Evolutionary conservation across 2,888 invertebrate species (phyloP), one percentile per base, ranked within the genome.

Genomic region (Plutella xylostella): DNA sequence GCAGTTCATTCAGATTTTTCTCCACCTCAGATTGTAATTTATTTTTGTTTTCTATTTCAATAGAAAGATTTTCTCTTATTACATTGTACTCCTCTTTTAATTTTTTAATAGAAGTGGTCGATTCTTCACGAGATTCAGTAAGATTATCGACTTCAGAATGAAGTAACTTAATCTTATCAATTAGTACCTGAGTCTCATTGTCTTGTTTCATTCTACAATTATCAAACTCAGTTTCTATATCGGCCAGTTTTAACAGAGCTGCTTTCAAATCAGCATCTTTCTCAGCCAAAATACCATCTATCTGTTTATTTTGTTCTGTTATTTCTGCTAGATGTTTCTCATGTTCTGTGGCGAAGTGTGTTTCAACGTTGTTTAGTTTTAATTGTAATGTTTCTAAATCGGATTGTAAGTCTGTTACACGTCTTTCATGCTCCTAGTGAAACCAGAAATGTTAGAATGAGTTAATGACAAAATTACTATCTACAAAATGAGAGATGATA

Each of bases 201-300:
- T n/a, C n/a, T n/a, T n/a, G n/a, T n/a, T n/a, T n/a, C n/a, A n/a
- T n/a, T 52, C 61, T 65, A 17, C 48, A 52, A 38, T 30, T 55
- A 48, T 69, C 58, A 30, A 68, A 55, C 47, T 71, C 61, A 44
- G 35, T 47, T 49, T 66, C 56, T 38, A 70, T 49, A 3, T 48
- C 46, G 30, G 50, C 52, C 20, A 74, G 49, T 49, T 69, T 63
- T 9, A 64, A 58, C 15, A 64, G 31, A 15, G 64, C 55, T 18
- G 64, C 59, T 51, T 68, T 64, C 18, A 73, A 54, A 62, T 73
- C 68, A 11, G 42, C 43, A 42, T 76, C 68, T 60, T 69, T 74
- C 25, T 56, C 48, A 44, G 44, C 53, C n/a, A 76, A 46, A 25
- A 45, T 51, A 21, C 56, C 54, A 46, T 72, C 65, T 48, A 66